Evolutionary conservation across 2,888 invertebrate species (phyloP).

Genomic region (Orthosia cruda): DNA sequence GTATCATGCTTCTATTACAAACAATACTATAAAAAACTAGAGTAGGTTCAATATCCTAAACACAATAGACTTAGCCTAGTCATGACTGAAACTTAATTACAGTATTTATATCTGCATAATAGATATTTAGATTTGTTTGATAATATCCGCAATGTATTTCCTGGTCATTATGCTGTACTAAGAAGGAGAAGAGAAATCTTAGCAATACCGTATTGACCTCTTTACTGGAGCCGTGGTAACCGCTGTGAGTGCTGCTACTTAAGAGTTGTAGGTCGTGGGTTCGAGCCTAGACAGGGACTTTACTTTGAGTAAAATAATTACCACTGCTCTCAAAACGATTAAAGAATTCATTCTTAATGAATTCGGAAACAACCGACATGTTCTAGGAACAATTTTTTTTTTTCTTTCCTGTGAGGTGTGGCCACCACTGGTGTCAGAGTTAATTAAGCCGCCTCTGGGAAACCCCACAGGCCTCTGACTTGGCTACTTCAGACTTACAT

Average conservation of each 20-base stretch:
- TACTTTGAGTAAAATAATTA: background rate
- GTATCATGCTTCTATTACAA: slow-evolving; percentile 47
- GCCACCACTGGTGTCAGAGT: no score
- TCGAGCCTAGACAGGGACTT: background rate
- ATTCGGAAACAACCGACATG: no score
- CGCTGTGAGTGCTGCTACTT: background rate
- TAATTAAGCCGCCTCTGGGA: no score
- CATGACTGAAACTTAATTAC: slow-evolving; percentile 49
- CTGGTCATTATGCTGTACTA: slow-evolving; percentile 7
- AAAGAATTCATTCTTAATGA: no score
- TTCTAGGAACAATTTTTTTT: no score
- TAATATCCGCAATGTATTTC: slow-evolving; percentile 38
- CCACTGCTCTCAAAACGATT: no score
- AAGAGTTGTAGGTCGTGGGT: background rate
- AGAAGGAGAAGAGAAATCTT: background rate
- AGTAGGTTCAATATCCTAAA: slow-evolving; percentile 64
- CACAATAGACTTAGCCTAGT: slow-evolving; percentile 60
- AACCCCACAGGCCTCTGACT: no score
- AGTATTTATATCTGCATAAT: slow-evolving; percentile 39
- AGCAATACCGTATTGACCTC: slow-evolving; percentile 3
- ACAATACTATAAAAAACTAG: slow-evolving; percentile 38
- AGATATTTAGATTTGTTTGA: slow-evolving; percentile 46
- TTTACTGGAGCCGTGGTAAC: background rate
- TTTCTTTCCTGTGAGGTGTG: no score
- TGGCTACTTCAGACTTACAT: no score